Percentiles rank a stretch among this genome's conserved stretches.
These are phyloP conservation scores for Rhabdomys dilectus DNA, from an alignment of 2,113 vertebrate species.

Conservation along the genomic window DNA sequence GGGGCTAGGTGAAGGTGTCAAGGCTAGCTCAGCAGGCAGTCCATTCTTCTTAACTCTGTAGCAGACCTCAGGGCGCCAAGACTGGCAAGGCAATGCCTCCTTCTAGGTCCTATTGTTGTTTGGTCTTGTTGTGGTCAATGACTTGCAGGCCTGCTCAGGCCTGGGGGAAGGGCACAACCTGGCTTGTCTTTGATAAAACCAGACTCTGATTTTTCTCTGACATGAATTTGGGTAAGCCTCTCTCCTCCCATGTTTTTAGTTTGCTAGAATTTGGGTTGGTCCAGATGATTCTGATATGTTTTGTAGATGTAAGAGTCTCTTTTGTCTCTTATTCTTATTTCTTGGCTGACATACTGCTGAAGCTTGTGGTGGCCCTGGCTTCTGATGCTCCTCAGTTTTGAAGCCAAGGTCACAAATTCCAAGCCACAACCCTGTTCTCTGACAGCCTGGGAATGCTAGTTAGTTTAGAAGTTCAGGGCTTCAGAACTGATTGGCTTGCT, in stretches of 20 bases:
- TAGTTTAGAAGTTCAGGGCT: constrained; percentile 3
- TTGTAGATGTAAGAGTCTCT: neutral
- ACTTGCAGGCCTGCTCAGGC: too few species aligned
- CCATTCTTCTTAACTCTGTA: too few species aligned
- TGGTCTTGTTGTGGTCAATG: too few species aligned
- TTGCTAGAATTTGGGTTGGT: neutral
- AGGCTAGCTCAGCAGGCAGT: too few species aligned
- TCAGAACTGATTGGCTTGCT: neutral
- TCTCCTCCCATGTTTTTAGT: neutral
- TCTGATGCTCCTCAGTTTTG: neutral
- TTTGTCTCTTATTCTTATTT: constrained; percentile 32
- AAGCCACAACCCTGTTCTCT: neutral
- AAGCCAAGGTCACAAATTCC: neutral
- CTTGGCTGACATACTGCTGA: neutral
- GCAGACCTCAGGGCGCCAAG: too few species aligned
- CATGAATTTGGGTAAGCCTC: neutral
- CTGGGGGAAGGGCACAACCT: too few species aligned
- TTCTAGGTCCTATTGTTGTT: too few species aligned
- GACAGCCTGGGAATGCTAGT: neutral
- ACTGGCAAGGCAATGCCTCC: too few species aligned
- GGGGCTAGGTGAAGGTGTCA: too few species aligned
- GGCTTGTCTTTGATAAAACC: neutral
- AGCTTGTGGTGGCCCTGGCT: neutral
- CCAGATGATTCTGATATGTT: constrained; percentile 14
- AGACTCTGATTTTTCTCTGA: neutral